Conservation (phyloP, 2,797 vertebrate species). For the Catostomus latipinnis region DNA sequence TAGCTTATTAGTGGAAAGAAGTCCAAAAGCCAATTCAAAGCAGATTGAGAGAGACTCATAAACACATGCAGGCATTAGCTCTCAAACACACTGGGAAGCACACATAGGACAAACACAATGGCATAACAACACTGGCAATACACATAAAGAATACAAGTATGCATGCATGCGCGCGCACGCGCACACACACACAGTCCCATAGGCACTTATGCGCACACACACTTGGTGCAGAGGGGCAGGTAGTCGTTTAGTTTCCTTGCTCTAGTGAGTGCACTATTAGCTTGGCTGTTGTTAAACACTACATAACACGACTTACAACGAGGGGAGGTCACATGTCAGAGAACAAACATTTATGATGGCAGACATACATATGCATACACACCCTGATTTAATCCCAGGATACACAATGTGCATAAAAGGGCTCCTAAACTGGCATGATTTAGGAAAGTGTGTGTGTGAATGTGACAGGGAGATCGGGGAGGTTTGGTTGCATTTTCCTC, state of each 20-base stretch:
- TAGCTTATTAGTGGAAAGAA: constrained; percentile 30
- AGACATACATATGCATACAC: constrained; percentile 16
- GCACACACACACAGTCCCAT: constrained; percentile 18
- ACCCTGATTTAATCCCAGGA: constrained; percentile 18
- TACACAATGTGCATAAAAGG: constrained; percentile 2
- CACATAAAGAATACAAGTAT: constrained; percentile 9
- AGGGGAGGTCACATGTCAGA: constrained; percentile 41
- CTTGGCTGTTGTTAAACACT: constrained; percentile 47
- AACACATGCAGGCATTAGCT: constrained; percentile 36
- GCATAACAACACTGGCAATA: constrained; percentile 11
- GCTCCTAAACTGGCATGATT: background rate
- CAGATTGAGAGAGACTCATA: constrained; percentile 28
- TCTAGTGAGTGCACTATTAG: constrained; percentile 47
- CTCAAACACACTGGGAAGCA: constrained; percentile 21
- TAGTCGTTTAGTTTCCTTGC: constrained; percentile 34
- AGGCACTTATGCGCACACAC: constrained; percentile 22
- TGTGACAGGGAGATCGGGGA: background rate
- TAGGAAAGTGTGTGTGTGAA: background rate
- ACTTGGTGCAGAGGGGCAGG: background rate
- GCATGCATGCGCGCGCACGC: background rate
- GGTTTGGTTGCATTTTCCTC: constrained; percentile 19
- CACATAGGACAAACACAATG: constrained; percentile 19
- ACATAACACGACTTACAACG: constrained; percentile 35
- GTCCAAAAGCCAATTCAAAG: constrained; percentile 10
- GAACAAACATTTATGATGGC: constrained; percentile 35